phyloP scores from a whole-genome alignment of 2,888 invertebrate genomes.

The Eupithecia tripunctaria region DNA sequence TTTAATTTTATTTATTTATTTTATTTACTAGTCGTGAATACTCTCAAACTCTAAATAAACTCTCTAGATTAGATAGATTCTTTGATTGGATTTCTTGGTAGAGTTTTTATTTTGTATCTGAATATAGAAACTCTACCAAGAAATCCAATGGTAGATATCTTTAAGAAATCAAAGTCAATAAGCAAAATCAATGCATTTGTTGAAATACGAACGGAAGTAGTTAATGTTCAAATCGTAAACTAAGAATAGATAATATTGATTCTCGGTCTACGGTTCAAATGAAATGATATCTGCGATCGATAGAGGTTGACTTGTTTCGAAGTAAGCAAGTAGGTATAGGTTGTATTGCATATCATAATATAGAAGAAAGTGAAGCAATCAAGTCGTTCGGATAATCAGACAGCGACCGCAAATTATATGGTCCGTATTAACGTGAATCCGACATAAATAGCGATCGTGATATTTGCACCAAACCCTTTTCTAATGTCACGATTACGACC shows the following conservation, averaged over 20 bases:
- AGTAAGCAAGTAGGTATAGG: not conserved
- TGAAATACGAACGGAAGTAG: not conserved
- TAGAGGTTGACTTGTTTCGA: not conserved
- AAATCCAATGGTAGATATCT: not conserved
- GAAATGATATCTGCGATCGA: not conserved
- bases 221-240: no score
- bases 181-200: not conserved
- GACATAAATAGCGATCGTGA: slow-evolving; percentile 1
- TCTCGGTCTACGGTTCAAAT: no score
- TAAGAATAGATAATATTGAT: no score
- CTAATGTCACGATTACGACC: not conserved
- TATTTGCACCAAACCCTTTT: not conserved
- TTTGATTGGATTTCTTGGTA: no score
- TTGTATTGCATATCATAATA: slow-evolving; percentile 20
- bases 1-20: no score
- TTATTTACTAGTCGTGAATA: no score
- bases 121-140: not conserved
- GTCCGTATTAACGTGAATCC: slow-evolving; percentile 7
- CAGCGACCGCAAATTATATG: slow-evolving; percentile 63
- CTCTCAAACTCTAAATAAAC: not conserved
- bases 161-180: not conserved
- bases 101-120: no score
- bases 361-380: slow-evolving; percentile 71
- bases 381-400: slow-evolving; percentile 51
- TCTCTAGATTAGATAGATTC: not conserved